Base-by-base conservation (phyloP, 2,797 vertebrate genomes). In the Sciaenops ocellatus region DNA sequence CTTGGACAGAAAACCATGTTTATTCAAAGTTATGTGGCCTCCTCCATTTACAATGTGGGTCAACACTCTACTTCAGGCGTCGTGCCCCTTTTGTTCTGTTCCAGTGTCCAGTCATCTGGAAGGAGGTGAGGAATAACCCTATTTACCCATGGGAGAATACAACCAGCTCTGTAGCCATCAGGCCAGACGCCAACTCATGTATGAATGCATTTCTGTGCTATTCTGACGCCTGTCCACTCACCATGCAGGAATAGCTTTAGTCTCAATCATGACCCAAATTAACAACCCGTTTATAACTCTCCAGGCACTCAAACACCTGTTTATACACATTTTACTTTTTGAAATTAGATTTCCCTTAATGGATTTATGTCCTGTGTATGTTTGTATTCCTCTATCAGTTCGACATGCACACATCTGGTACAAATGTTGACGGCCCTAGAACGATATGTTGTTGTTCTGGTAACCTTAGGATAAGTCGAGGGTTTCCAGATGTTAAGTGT, bases 51-150 rank as follows among this genome's bases (percentile, higher is more conserved):
- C 28, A 65, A 71, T 79, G 18, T 54, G 69, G 79, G 75, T 86
- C 73, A 78, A 28, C 28, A 34, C 55, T 70, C 59, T 51, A 65
- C 78, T 83, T 62, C 50, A 4, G 65, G 82, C 63, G 0, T 48
- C 20, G 59, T 18, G 22, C 24, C 48, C 55, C 64, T 46, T 73
- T 86, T 75, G 70, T 83, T 80, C 64, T 46, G 24, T 42, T 77
- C 48, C 66, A 80, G 66, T 1, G 1, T 62, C 24, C 85, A 78
- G 73, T 84, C 80, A 79, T 77, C 74, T 80, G 78, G 73, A 87
- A 80, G 48, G 48, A 64, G 52, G 28, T 50, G 67, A 77, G 55
- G 64, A 83, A 79, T 70, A 79, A 50, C 61, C 61, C 77, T n/a
- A 2, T 71, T 65, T 44, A 72, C 60, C 54, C 55, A n/a, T 46